Base-by-base conservation (phyloP, 2,797 vertebrate genomes). In the Amblyopsis hoosieri region DNA sequence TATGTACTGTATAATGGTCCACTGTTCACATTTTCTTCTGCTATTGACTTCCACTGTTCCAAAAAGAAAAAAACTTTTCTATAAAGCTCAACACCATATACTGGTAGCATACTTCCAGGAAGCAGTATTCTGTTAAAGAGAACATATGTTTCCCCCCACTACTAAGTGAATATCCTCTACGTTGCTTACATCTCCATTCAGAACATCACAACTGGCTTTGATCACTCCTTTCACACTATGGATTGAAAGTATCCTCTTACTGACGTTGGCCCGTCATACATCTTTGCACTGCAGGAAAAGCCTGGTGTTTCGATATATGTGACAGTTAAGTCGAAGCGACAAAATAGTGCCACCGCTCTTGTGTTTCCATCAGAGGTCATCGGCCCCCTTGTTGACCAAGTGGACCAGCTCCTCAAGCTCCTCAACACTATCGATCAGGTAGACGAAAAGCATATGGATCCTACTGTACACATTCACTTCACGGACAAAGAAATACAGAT, bases 241-340 rank as follows among this genome's bases (percentile, higher is more conserved):
- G 7, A 42, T 42, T 42, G 7, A 42, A 42, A 42, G 8, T 10
- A 7, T 42, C 37, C 37, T 42, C 37, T 42, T 9, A 2, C 37
- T 42, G 37, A 42, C 8, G 10, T 2, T 42, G 37, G 8, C 37
- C 7, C 37, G 1, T 9, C 37, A 2, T 42, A 10, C 37, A 42
- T 45, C 15, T 59, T 47, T 15, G 23, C 45, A 29, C 54, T 23
- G 11, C 52, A 75, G 56, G 37, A 62, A 37, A 65, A 66, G 15
- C 45, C 60, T 11, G 3, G 54, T 17, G 53, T 60, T 74, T 69
- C 74, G 67, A 68, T 66, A 80, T 68, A 83, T 72, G 72, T 60
- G 60, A 57, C 66, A 80, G 81, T 29, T 87, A 86, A 89, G 83
- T 82, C 75, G 81, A 78, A 87, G 75, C 72, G 83, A 89, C 87